Evolutionary conservation across 2,888 invertebrate species (phyloP).

Genomic region (Pollenia labialis): DNA sequence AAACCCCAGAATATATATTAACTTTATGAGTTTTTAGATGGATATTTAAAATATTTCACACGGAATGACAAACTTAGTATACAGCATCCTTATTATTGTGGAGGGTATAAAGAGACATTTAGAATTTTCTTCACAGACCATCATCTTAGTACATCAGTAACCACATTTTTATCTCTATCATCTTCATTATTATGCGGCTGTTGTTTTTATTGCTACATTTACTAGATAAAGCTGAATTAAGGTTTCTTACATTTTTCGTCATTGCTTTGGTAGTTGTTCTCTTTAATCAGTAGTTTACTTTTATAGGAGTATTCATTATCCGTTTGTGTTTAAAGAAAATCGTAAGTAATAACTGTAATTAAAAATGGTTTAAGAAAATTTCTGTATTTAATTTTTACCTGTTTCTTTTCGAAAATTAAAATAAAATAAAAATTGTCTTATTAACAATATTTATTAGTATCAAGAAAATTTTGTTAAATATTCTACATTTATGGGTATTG

Average conservation of each 20-base stretch:
- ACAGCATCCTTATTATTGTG: too few species aligned
- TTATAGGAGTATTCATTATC: neutral
- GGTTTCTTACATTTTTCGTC: conserved; percentile 3
- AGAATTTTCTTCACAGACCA: neutral
- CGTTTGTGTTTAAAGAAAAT: conserved; percentile 4
- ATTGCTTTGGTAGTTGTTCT: conserved; percentile 19
- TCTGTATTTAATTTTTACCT: neutral
- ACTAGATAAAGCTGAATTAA: conserved; percentile 16
- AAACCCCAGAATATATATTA: too few species aligned
- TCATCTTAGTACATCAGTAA: neutral
- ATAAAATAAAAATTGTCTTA: too few species aligned
- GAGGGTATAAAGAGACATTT: too few species aligned
- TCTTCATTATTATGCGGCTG: conserved; percentile 22
- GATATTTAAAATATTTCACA: too few species aligned
- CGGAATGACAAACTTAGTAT: too few species aligned
- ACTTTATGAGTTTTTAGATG: too few species aligned
- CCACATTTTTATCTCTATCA: neutral
- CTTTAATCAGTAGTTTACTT: conserved; percentile 37
- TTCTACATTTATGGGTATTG: too few species aligned
- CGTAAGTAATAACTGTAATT: conserved; percentile 58
- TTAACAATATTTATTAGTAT: too few species aligned
- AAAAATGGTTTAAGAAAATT: conserved; percentile 33
- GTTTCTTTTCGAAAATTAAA: neutral
- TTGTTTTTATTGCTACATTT: conserved; percentile 37
- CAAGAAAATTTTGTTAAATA: too few species aligned